These are phyloP conservation scores for Adelphocoris suturalis DNA, from an alignment of 2,888 invertebrate genomes.

Conservation along the genomic window DNA sequence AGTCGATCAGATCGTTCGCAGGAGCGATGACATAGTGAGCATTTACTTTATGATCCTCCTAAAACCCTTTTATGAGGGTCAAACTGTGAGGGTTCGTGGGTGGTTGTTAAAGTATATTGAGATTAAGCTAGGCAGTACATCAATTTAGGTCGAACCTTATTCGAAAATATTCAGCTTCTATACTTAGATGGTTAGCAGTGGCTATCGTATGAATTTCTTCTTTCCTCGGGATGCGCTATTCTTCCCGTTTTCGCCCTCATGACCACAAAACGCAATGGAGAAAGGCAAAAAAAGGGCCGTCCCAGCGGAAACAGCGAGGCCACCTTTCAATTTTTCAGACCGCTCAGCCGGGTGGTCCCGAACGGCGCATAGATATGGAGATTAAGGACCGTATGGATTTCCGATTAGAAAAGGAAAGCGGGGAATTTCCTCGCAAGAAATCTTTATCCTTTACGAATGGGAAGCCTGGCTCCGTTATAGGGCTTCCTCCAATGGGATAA, in stretches of 20 bases:
- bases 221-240: too few relatives aligned
- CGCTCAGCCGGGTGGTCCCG: not conserved
- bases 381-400: conserved; percentile 39
- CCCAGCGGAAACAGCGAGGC: not conserved
- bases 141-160: too few relatives aligned
- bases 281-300: not conserved
- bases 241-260: not conserved
- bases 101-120: too few relatives aligned
- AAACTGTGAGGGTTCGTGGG: too few relatives aligned
- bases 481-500: conserved; percentile 1
- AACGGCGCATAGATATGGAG: conserved; percentile 16
- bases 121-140: too few relatives aligned
- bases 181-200: too few relatives aligned
- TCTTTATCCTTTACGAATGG: not conserved
- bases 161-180: too few relatives aligned
- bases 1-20: too few relatives aligned
- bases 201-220: too few relatives aligned
- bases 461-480: not conserved
- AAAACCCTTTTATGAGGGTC: too few relatives aligned
- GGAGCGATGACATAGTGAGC: too few relatives aligned
- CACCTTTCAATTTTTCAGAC: conserved; percentile 1
- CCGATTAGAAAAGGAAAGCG: not conserved
- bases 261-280: conserved; percentile 2
- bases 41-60: too few relatives aligned
- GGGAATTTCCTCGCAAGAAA: not conserved